Percentiles rank a stretch among this genome's conserved stretches.
Evolutionary conservation across 2,797 vertebrate species (phyloP).

Genomic region (Sarcophilus harrisii): DNA sequence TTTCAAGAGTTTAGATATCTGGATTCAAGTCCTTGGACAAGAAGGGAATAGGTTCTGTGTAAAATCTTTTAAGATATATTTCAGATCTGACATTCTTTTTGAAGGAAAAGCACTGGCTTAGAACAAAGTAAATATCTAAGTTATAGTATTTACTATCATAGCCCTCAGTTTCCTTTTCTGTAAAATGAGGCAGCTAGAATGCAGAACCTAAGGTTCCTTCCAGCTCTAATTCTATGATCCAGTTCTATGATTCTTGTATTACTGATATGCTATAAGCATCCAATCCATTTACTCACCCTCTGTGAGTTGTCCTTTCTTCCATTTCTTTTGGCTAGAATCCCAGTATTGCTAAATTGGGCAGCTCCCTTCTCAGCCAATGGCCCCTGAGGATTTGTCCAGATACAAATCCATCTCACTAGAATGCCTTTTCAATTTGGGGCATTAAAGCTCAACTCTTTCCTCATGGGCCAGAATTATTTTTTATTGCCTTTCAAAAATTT

Average conservation of each 20-base stretch:
- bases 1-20: neutral
- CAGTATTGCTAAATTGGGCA: conserved; percentile 52
- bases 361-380: neutral
- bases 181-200: neutral
- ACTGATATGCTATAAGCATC: neutral
- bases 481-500: neutral
- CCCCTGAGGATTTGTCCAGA: neutral
- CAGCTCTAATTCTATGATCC: neutral
- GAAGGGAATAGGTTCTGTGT: neutral
- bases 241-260: neutral
- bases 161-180: neutral
- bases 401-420: neutral
- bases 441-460: conserved; percentile 24
- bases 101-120: neutral
- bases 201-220: neutral
- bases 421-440: neutral
- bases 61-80: neutral
- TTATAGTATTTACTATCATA: neutral
- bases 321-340: conserved; percentile 56
- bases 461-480: conserved; percentile 24
- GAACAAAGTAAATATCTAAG: neutral
- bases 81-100: neutral
- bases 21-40: neutral
- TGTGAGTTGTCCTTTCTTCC: conserved; percentile 16
- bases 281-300: neutral